phyloP scores from a whole-genome alignment of 2,113 vertebrate genomes.

The Zapornia atra region DNA sequence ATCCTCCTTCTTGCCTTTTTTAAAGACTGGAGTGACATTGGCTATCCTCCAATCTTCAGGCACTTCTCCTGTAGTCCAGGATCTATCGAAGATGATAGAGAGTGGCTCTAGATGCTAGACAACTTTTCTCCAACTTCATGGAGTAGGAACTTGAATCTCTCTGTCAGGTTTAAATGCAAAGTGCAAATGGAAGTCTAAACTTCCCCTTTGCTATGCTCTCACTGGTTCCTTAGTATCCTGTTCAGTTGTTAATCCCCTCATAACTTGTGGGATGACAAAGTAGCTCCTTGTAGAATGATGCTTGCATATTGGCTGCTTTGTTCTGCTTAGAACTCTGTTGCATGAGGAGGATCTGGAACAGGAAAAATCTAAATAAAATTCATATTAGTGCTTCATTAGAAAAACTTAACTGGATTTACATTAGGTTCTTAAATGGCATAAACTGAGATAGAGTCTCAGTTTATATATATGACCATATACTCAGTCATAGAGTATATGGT shows the following conservation, averaged over 20 bases:
- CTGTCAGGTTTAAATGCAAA: background rate
- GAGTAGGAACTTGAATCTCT: background rate
- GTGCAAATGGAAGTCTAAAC: background rate
- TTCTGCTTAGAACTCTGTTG: background rate
- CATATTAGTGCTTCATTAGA: background rate
- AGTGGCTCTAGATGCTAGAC: too few species aligned
- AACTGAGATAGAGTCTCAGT: background rate
- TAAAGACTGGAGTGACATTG: too few species aligned
- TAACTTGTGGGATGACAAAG: background rate
- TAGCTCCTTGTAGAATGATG: background rate
- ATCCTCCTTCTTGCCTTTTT: too few species aligned
- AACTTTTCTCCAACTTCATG: background rate
- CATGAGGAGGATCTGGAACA: background rate
- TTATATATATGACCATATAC: too few species aligned
- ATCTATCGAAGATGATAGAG: too few species aligned
- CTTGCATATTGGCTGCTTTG: background rate
- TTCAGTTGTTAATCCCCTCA: background rate
- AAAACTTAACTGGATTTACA: background rate
- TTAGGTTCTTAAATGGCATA: background rate
- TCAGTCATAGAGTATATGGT: too few species aligned
- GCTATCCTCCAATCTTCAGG: too few species aligned
- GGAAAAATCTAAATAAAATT: background rate
- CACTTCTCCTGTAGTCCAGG: too few species aligned
- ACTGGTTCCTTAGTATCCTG: background rate
- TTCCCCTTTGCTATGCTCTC: background rate